Evolutionary conservation across 2,797 vertebrate genomes (phyloP).

Genomic region (Cephalopachus bancanus): DNA sequence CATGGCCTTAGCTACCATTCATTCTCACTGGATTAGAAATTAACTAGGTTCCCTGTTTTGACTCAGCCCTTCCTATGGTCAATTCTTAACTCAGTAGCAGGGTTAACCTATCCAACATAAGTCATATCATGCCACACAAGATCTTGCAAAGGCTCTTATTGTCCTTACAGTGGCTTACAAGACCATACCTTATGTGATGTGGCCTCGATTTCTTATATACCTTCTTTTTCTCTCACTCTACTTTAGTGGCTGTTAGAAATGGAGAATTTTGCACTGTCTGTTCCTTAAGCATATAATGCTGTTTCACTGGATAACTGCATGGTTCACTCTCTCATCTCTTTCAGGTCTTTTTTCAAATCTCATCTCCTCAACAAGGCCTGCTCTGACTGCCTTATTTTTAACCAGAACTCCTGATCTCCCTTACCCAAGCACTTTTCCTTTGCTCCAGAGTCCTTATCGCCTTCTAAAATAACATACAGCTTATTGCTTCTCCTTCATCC

Average conservation of each 20-base stretch:
- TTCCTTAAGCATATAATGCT: background rate
- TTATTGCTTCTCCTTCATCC: background rate
- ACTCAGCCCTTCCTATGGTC: background rate
- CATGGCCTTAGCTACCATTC: background rate
- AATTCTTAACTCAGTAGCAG: background rate
- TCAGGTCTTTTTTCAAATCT: background rate
- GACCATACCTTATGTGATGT: background rate
- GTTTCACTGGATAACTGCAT: background rate
- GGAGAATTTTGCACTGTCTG: background rate
- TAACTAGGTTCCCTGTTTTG: background rate
- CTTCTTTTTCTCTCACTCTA: background rate
- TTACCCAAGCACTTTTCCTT: background rate
- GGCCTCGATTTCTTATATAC: background rate
- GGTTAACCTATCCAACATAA: background rate
- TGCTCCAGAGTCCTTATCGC: background rate
- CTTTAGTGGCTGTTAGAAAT: background rate
- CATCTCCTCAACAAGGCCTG: background rate
- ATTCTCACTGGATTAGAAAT: background rate
- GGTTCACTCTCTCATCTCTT: background rate
- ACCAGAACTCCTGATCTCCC: background rate
- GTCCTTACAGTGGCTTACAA: background rate
- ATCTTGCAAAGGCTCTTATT: background rate
- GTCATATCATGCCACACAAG: background rate
- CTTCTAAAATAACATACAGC: background rate
- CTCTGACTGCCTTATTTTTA: background rate